Evolutionary conservation across 2,888 invertebrate species (phyloP), one percentile per base, ranked within the genome.

Genomic region (Xestobium rufovillosum): DNA sequence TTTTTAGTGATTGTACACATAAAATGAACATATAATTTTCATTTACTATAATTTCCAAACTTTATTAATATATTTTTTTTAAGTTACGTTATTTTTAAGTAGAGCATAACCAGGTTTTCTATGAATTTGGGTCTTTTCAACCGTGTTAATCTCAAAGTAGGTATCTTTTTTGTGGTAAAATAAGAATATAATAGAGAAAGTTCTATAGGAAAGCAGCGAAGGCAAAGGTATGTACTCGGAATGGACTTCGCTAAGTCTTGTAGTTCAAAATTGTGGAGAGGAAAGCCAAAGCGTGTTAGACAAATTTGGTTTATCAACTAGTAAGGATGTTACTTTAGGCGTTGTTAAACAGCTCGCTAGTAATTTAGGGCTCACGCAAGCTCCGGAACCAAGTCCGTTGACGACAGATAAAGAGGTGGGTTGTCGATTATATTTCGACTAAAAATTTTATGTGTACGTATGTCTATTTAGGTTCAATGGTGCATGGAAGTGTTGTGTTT

Each of bases 401-500:
- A 77, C 78, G 14, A 83, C 84, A 31, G 91, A 92, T 63, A 79
- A 73, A 71, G 90, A 92, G 76, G 90, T 88, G 59, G 37, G 44
- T 10, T 8, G 3, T 34, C 13, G n/a, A 12, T 13, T 35, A 31
- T n/a, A 8, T 11, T 6, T 12, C 12, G 23, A 23, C 8, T 45
- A 16, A 27, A 16, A 9, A 34, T 31, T 35, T 34, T 13, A 14
- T 36, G 9, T 34, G 12, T 34, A 27, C 23, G 26, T 14, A 13
- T 34, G 11, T 15, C 28, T 34, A 13, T 23, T 34, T 9, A 6
- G n/a, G n/a, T n/a, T n/a, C n/a, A n/a, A n/a, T 86, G 85, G 85
- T 85, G 85, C 42, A 78, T 86, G 70, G 84, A 85, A 65, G 85
- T 85, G 9, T 80, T 96, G 43, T 87, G 95, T 54, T 94, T 81